A percentile compares a stretch with the other conserved stretches of the same genome.
Evolutionary conservation across 2,113 vertebrate genomes (phyloP).

Genomic region (Microcebus murinus): DNA sequence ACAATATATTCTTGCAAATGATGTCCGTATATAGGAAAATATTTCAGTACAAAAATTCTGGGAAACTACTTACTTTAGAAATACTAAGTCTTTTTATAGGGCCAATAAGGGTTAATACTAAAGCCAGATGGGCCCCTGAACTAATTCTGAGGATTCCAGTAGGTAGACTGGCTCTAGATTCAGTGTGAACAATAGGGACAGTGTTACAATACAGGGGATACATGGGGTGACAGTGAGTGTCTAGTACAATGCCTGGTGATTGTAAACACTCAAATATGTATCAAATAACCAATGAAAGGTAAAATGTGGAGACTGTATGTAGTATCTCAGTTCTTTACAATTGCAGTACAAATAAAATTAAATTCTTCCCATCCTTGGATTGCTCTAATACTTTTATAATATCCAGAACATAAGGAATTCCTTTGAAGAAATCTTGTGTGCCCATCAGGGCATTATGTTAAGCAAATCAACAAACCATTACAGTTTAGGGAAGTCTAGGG

Average conservation of each 20-base stretch:
- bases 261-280: neutral
- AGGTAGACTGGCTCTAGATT: neutral
- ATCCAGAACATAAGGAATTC: neutral
- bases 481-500: neutral
- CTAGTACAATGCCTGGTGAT: neutral
- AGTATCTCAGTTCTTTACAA: neutral
- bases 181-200: neutral
- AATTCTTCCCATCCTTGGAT: neutral
- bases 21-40: neutral
- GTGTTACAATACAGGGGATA: neutral
- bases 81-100: neutral
- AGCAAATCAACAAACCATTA: neutral
- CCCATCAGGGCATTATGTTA: neutral
- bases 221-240: neutral
- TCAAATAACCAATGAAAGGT: neutral
- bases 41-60: neutral
- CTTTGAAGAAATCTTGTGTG: conserved; percentile 3
- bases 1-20: neutral
- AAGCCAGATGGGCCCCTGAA: neutral
- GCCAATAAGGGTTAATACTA: neutral
- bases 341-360: neutral
- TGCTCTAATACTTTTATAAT: neutral
- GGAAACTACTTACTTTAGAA: conserved; percentile 39
- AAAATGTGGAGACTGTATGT: neutral
- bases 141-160: conserved; percentile 11